A percentile compares a stretch with the other conserved stretches of the same genome.
Conservation (phyloP, 2,888 invertebrate species). For the Drosophila macrothrix region DNA sequence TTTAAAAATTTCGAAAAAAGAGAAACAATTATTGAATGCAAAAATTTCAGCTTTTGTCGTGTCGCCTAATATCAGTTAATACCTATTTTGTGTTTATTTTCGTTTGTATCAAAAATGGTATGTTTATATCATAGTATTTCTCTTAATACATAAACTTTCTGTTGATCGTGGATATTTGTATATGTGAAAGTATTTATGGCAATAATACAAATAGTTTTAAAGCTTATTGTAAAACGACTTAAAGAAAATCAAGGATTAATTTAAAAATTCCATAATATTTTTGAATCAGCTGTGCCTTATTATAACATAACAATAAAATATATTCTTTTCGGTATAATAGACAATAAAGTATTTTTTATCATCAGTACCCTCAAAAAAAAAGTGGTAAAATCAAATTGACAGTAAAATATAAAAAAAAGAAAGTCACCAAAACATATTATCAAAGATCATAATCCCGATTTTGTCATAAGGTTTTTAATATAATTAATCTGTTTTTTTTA, state of each 20-base stretch:
- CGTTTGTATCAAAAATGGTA: neutral
- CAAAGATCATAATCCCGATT: neutral
- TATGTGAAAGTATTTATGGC: neutral
- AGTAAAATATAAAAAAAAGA: neutral
- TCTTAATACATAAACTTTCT: neutral
- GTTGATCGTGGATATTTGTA: neutral
- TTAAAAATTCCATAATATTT: neutral
- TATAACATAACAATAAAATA: neutral
- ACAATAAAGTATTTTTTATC: neutral
- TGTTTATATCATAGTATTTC: neutral
- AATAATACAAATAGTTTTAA: neutral
- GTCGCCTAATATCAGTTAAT: slow-evolving; percentile 11
- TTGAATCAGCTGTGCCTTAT: neutral
- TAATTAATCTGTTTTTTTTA: neutral
- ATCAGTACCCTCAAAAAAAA: neutral
- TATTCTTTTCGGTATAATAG: neutral
- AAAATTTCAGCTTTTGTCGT: slow-evolving; percentile 15
- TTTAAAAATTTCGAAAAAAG: slow-evolving; percentile 12
- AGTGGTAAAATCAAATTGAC: neutral
- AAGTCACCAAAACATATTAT: neutral
- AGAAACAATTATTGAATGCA: slow-evolving; percentile 24
- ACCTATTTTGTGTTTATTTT: neutral
- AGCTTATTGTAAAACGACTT: neutral
- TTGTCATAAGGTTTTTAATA: neutral
- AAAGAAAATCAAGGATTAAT: neutral